Conservation (phyloP, 2,797 vertebrate species). For the Natrix natrix region DNA sequence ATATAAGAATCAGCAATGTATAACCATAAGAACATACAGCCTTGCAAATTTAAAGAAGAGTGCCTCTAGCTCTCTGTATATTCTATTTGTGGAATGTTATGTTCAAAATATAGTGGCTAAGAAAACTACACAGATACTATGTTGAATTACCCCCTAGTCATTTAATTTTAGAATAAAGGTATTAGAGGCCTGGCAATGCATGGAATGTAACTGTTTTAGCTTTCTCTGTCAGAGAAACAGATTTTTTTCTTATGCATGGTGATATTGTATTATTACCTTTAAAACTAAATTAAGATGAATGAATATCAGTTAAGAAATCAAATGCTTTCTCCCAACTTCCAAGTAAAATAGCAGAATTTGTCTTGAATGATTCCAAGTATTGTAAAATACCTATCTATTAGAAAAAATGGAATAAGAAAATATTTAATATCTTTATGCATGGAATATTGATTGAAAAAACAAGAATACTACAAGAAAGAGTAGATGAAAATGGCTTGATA, state of each 20-base stretch:
- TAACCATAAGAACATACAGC: background rate
- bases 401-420: background rate
- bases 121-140: background rate
- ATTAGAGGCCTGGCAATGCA: background rate
- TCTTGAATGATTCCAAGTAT: background rate
- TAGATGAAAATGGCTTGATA: background rate
- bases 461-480: background rate
- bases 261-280: background rate
- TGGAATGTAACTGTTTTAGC: background rate
- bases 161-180: background rate
- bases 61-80: background rate
- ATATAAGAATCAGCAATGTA: background rate
- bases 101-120: background rate
- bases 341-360: background rate
- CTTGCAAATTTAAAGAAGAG: background rate
- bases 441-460: background rate
- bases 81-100: background rate
- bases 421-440: background rate
- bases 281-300: background rate
- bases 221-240: background rate
- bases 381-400: background rate
- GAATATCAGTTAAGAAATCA: background rate
- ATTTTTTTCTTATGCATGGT: background rate
- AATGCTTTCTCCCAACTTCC: background rate
- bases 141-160: background rate